A percentile compares a stretch with the other conserved stretches of the same genome.
Evolutionary conservation across 2,113 vertebrate genomes (phyloP).

Genomic region (Otocyon megalotis): DNA sequence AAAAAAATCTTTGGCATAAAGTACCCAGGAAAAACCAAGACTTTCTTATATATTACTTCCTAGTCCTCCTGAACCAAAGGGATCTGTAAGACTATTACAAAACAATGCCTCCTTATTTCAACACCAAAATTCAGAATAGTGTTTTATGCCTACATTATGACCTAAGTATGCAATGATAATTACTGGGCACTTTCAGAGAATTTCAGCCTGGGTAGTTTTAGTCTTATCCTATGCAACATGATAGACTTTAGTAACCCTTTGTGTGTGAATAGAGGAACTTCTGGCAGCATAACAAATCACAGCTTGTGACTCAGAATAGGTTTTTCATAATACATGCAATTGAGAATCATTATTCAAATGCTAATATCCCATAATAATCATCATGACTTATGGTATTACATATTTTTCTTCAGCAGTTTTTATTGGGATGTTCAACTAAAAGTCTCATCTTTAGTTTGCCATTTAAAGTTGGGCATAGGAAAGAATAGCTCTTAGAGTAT

Average conservation of each 20-base stretch:
- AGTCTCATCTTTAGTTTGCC: background rate
- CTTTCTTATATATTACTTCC: background rate
- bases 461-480: background rate
- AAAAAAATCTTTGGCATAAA: background rate
- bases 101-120: constrained; percentile 8
- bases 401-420: background rate
- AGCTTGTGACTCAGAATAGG: background rate
- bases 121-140: background rate
- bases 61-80: background rate
- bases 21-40: background rate
- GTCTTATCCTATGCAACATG: background rate
- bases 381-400: background rate
- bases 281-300: background rate
- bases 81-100: background rate
- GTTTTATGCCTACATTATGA: background rate
- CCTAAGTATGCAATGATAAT: background rate
- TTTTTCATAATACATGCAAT: background rate
- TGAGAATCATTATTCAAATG: background rate
- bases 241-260: background rate
- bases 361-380: background rate
- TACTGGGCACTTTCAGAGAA: background rate
- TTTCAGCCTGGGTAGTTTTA: background rate
- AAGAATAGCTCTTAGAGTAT: background rate
- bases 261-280: background rate
- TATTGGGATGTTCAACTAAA: background rate